Base-by-base conservation (phyloP, 2,888 invertebrate species). In the Campoletis raptor region DNA sequence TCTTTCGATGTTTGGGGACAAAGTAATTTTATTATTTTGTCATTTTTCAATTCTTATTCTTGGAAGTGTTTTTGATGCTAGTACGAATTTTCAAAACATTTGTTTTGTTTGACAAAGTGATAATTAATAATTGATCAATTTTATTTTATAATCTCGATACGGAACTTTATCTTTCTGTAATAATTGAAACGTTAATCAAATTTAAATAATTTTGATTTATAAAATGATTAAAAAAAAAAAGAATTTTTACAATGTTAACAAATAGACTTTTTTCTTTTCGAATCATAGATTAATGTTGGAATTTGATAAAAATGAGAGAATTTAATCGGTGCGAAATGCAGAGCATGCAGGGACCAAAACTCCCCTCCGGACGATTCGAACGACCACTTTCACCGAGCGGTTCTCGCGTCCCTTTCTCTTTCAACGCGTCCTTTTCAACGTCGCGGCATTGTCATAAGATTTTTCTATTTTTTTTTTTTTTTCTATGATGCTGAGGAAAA, bases 301-400 rank as follows among this genome's bases (percentile, higher is more conserved):
- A 30, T 57, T 57, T 57, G 10, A 7, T 30, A 15, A 30, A 6
- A 61, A 30, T 12, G 12, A 30, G 12, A 57, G 24, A 24, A 57
- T 24, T 57, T 30, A 10, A 9, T 57, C 57, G 24, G 12, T 12
- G 8, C 1, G 0, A 30, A 61, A 70, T 42, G 42, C 21, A 67
- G 66, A 30, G 37, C 21, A 37, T 37, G 66, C 18, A 36, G 64
- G 64, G n/a, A n/a, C 69, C 69, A 21, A 24, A 70, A 45, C 70
- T 70, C 70, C 70, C 42, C 45, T 12, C 15, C n/a, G 64, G n/a
- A 12, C 64, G 64, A 21, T 45, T 64, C 45, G 30, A 64, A 64
- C 76, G 64, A 76, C 45, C 83, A 74, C 83, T 84, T 84, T 84
- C 79, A 74, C 83, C 83, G 54, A 40, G 30, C 30, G 76, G 52